phyloP scores from a whole-genome alignment of 2,888 invertebrate genomes.

The Lithophane socia region DNA sequence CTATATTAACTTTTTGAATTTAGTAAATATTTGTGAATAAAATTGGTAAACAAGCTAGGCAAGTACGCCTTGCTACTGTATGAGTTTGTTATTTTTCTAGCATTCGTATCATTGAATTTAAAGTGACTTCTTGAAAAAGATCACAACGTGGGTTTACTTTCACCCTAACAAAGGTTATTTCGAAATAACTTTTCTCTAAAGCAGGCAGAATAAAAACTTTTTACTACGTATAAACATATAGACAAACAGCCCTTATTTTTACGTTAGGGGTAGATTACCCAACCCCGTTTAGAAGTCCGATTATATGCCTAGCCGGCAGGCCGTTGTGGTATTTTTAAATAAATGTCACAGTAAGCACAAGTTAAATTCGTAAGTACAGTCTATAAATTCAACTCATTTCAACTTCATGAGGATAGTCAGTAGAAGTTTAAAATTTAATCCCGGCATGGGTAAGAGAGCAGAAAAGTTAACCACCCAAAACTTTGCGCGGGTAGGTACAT shows the following conservation, averaged over 20 bases:
- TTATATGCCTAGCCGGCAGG: constrained; percentile 20
- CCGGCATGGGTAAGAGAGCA: constrained; percentile 82
- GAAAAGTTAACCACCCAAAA: constrained; percentile 86
- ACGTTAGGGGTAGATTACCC: constrained; percentile 26
- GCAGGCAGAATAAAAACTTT: constrained; percentile 11
- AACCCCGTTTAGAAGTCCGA: constrained; percentile 31
- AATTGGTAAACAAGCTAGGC: neutral
- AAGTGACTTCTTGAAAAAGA: constrained; percentile 19
- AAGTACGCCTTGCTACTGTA: neutral
- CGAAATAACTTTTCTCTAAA: neutral
- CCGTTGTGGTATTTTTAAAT: constrained; percentile 45
- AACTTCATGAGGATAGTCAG: constrained; percentile 85
- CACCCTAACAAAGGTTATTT: neutral
- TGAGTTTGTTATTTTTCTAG: constrained; percentile 24
- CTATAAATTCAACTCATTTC: constrained; percentile 84
- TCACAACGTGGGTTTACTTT: neutral
- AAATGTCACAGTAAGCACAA: constrained; percentile 64
- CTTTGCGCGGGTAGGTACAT: constrained; percentile 71
- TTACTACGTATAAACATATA: constrained; percentile 22
- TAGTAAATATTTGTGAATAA: constrained; percentile 24
- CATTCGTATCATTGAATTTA: constrained; percentile 23
- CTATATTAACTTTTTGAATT: constrained; percentile 19
- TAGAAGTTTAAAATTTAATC: constrained; percentile 87
- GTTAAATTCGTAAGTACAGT: constrained; percentile 75
- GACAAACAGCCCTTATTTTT: constrained; percentile 30